These are phyloP conservation scores for Autographa pulchrina DNA, from an alignment of 2,888 invertebrate genomes.

Conservation along the genomic window DNA sequence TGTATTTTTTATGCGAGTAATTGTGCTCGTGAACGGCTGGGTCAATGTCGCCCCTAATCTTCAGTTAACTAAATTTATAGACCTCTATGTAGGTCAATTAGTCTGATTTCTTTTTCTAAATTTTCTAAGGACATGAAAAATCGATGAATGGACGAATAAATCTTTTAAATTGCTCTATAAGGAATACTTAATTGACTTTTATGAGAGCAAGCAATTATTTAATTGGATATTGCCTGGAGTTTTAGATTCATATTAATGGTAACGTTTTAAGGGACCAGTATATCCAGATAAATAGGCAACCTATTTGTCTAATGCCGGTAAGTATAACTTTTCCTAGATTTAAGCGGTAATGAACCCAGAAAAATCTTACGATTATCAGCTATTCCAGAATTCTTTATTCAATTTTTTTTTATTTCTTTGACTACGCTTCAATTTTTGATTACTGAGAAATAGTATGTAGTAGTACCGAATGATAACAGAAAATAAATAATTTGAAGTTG, in stretches of 20 bases:
- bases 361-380: too few relatives aligned
- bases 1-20: conserved; percentile 24
- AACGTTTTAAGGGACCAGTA: background rate
- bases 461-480: background rate
- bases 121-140: conserved; percentile 16
- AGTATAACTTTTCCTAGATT: too few relatives aligned
- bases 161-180: background rate
- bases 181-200: background rate
- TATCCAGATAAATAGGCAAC: too few relatives aligned
- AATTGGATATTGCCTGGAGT: background rate
- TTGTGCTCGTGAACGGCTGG: conserved; percentile 29
- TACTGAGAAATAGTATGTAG: too few relatives aligned
- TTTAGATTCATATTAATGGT: background rate
- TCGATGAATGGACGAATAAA: background rate
- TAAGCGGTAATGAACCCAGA: too few relatives aligned
- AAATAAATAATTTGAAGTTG: background rate
- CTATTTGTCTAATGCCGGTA: too few relatives aligned
- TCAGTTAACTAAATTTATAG: conserved; percentile 35
- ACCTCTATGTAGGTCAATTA: conserved; percentile 40
- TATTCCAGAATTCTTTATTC: too few relatives aligned
- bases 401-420: too few relatives aligned
- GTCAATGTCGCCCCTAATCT: conserved; percentile 47
- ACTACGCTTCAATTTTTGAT: too few relatives aligned
- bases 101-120: conserved; percentile 24
- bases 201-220: background rate